Evolutionary conservation across 2,888 invertebrate genomes (phyloP).

Genomic region (Acrobeloides nanus): DNA sequence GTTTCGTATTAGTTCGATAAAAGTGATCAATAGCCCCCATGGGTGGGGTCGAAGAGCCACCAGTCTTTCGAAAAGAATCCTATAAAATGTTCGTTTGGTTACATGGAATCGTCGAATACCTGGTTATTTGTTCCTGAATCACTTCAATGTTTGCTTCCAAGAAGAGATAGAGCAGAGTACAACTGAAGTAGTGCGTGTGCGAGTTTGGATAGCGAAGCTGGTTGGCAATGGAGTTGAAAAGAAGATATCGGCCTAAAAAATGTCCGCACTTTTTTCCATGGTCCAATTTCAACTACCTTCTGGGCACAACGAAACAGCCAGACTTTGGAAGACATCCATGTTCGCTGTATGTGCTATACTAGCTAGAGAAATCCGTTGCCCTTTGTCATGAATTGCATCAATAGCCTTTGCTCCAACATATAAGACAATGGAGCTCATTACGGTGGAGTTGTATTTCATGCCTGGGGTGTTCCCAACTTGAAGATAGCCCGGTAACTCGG

Average conservation of each 20-base stretch:
- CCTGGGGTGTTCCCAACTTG: constrained; percentile 64
- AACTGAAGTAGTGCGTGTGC: constrained; percentile 99
- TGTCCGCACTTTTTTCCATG: no score
- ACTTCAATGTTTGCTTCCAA: constrained; percentile 85
- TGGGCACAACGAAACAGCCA: constrained; percentile 92
- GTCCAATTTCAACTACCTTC: constrained; percentile 80
- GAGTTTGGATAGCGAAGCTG: constrained; percentile 97
- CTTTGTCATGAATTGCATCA: constrained; percentile 77
- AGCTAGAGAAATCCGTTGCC: constrained; percentile 84
- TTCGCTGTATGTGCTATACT: constrained; percentile 97
- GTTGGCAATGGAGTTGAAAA: constrained; percentile 96
- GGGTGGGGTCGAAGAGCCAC: constrained; percentile 98
- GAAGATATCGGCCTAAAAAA: constrained; percentile 71
- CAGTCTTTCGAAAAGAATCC: constrained; percentile 82
- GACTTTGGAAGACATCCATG: constrained; percentile 99
- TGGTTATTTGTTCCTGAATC: constrained; percentile 93
- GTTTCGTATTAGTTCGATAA: constrained; percentile 97
- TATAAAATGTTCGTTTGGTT: constrained; percentile 11
- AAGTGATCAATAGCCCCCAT: constrained; percentile 96
- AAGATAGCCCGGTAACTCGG: constrained; percentile 55
- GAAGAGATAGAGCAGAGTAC: constrained; percentile 89
- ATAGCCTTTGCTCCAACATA: constrained; percentile 91
- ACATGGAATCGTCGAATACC: constrained; percentile 47
- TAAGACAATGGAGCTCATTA: constrained; percentile 92
- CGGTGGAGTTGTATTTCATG: constrained; percentile 82